A percentile compares a stretch with the other conserved stretches of the same genome.
Conservation (phyloP, 2,797 vertebrate species). For the Pipistrellus kuhlii region DNA sequence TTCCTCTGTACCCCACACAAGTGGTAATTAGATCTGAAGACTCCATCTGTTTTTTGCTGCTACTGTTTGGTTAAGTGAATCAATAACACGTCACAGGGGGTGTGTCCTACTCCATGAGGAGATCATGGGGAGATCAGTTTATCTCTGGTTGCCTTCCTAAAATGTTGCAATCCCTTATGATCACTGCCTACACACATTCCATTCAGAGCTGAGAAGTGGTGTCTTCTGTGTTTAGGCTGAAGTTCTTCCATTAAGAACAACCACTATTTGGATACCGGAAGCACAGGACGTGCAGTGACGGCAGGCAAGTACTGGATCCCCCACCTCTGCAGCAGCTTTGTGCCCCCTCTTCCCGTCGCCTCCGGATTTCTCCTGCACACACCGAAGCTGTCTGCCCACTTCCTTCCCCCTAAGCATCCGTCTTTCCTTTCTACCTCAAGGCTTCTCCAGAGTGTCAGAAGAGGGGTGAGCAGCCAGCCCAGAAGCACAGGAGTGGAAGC, state of each 20-base stretch:
- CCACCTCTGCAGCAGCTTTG: not conserved
- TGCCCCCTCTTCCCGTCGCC: not conserved
- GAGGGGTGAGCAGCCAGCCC: not conserved
- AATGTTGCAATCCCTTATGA: not conserved
- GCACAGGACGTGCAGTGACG: not conserved
- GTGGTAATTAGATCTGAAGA: not conserved
- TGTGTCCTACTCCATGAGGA: not conserved
- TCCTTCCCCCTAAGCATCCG: not conserved
- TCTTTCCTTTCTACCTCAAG: not conserved
- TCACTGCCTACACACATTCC: not conserved
- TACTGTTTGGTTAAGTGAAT: not conserved
- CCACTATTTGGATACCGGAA: not conserved
- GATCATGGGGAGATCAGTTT: not conserved
- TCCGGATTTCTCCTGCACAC: not conserved
- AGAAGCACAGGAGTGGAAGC: not conserved
- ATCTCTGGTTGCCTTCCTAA: not conserved
- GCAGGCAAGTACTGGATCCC: not conserved
- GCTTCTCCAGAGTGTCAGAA: not conserved
- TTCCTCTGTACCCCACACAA: not conserved
- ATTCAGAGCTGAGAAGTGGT: not conserved
- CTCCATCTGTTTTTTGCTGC: not conserved
- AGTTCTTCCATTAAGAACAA: slow-evolving; percentile 13
- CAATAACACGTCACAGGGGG: not conserved
- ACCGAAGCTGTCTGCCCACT: accelerated
- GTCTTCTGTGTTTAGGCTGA: not conserved